Base-by-base conservation (phyloP, 2,113 vertebrate genomes). In the Barnardius zonarius region DNA sequence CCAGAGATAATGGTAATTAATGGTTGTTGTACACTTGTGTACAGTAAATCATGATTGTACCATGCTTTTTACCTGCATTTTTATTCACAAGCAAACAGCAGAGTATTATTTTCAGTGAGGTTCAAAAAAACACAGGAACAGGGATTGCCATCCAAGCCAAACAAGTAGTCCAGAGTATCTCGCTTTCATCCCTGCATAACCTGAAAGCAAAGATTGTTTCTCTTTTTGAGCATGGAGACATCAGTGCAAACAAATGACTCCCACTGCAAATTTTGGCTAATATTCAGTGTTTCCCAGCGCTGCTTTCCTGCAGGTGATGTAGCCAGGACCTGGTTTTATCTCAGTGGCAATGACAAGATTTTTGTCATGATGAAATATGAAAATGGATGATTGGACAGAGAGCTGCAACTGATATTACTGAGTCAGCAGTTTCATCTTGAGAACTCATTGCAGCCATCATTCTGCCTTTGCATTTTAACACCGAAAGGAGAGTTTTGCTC, bases 201-300 rank as follows among this genome's bases (percentile, higher is more conserved):
- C 49, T 59, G n/a, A 93, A 95, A 68, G 28, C 95, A 73, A 81
- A 90, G 49, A 51, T 85, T 76, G 18, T 88, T 97, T 93, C 77
- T 67, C 41, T 83, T 49, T 49, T 46, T 80, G 86, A 94, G 81
- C 28, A 12, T 3, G 12, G 68, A 49, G 33, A 70, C 37, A 7
- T 90, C 61, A 24, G 25, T 24, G 5, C 83, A 90, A 95, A 62
- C n/a, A 79, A 64, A 61, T 93, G 70, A 70, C 10, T 78, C 87
- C n/a, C n/a, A 43, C 67, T 51, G 43, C 66, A 67, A 37, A 23
- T 83, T 90, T 94, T 86, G 72, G 68, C 70, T 93, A 37, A 64
- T 63, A 44, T 52, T 77, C 61, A 74, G 59, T 8, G 51, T 90
- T 96, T 92, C 63, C 93, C 48, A 90, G 46, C 31, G 44, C 54